Evolutionary conservation across 1,140 invertebrate genomes (phyloP).

Genomic region (Bombus polaris): DNA sequence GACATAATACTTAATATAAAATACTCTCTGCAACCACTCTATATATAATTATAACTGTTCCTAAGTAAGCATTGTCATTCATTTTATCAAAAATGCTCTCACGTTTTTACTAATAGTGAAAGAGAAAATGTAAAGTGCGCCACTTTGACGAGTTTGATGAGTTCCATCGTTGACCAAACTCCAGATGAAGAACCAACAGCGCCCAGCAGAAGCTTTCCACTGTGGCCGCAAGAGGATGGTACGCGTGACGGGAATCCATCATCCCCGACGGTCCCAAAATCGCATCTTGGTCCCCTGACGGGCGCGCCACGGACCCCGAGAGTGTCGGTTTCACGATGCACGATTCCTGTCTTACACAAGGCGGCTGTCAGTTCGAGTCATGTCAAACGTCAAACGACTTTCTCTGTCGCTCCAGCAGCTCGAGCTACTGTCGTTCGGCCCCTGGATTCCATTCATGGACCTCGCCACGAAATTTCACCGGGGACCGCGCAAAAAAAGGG

Average conservation of each 20-base stretch:
- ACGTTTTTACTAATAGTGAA: too few species aligned
- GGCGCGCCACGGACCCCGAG: neutral
- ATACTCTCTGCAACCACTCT: too few species aligned
- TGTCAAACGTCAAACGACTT: conserved; percentile 68
- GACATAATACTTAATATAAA: too few species aligned
- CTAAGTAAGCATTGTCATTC: neutral
- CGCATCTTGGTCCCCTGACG: conserved; percentile 18
- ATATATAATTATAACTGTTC: too few species aligned
- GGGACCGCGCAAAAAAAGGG: conserved; percentile 33
- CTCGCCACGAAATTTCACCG: conserved; percentile 20
- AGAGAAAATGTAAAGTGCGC: neutral
- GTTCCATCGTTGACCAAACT: neutral
- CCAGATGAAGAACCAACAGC: neutral
- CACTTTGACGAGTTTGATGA: neutral
- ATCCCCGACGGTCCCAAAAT: conserved; percentile 55
- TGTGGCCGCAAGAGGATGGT: neutral
- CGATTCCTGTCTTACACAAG: conserved; percentile 67
- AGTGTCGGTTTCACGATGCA: conserved; percentile 51
- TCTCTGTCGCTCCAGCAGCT: conserved; percentile 7
- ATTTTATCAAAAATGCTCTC: neutral
- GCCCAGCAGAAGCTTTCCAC: neutral
- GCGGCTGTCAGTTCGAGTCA: conserved; percentile 69
- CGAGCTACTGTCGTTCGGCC: conserved; percentile 3
- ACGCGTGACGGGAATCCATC: conserved; percentile 63
- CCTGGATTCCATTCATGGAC: conserved; percentile 8